Base-by-base conservation (phyloP, 2,888 invertebrate species). In the Parthenolecanium corni region DNA sequence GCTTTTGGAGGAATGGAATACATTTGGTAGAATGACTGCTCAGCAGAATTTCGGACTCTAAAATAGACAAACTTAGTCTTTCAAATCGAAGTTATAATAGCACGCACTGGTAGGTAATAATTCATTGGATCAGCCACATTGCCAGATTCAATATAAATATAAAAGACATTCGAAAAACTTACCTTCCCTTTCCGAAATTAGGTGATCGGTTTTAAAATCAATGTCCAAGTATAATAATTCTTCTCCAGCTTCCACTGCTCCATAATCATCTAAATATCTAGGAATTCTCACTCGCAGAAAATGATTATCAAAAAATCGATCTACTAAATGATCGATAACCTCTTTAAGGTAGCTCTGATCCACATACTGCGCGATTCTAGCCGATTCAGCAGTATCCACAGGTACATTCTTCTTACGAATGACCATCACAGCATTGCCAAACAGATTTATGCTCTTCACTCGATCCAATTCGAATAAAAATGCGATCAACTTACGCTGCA, bases 221-320 rank as follows among this genome's bases (percentile, higher is more conserved):
- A 63, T 63, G 36, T 63, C 63, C n/a, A 63, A 11, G 21, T 44
- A 53, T 0, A 47, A 57, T 12, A 20, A 24, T 12, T 52, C 62
- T 11, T 44, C 46, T 14, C 20, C 38, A 14, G 20, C 49, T 12
- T 20, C 51, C 9, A 36, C 25, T 2, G 47, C 40, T 12, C 52
- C 31, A 11, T 25, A 46, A 36, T 62, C 64, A 12, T 54, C 47
- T 18, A 65, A 53, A 38, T 62, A 57, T 23, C 25, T 12, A 1
- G 67, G 68, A 2, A 67, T 52, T 40, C 65, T 63, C 40, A 72
- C 64, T 38, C 71, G 65, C 38, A 82, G 70, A 0, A 79, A 74
- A 65, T 80, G 80, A 23, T 74, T 77, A 49, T 79, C 77, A 67
- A 82, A 81, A 68, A 81, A 81, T 14, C 74, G 71, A 16, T 80